Percentiles rank a stretch among this genome's conserved stretches.
phyloP scores from a whole-genome alignment of 2,888 invertebrate genomes.

The Therioaphis trifolii region DNA sequence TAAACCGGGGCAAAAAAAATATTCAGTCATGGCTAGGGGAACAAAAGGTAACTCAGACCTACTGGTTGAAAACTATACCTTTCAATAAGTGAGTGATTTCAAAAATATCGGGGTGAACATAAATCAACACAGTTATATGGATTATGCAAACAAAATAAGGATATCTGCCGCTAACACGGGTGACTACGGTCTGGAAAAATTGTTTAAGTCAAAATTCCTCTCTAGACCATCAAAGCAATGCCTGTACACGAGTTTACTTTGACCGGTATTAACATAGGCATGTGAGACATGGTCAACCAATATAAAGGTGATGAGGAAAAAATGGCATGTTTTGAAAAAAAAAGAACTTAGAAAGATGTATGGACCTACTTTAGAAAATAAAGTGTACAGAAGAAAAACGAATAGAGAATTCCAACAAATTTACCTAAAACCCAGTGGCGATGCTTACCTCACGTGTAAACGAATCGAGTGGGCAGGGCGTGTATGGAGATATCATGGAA shows the following conservation, averaged over 20 bases:
- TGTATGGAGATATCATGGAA: too few species aligned
- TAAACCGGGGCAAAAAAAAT: neutral
- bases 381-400: too few species aligned
- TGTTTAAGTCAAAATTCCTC: neutral
- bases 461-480: too few species aligned
- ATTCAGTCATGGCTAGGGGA: neutral
- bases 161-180: neutral
- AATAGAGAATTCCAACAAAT: too few species aligned
- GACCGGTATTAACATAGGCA: neutral
- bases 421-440: too few species aligned
- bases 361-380: too few species aligned
- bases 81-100: neutral
- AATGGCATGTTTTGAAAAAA: neutral
- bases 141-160: neutral
- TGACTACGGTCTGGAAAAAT: neutral
- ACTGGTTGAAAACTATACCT: neutral
- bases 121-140: neutral
- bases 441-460: too few species aligned
- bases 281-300: neutral
- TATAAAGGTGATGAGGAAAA: neutral
- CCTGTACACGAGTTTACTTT: neutral
- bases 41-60: neutral
- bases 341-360: too few species aligned
- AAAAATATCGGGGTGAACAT: neutral
- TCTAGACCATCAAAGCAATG: neutral